Conservation (phyloP, 2,888 invertebrate species). For the Pammene aurita region DNA sequence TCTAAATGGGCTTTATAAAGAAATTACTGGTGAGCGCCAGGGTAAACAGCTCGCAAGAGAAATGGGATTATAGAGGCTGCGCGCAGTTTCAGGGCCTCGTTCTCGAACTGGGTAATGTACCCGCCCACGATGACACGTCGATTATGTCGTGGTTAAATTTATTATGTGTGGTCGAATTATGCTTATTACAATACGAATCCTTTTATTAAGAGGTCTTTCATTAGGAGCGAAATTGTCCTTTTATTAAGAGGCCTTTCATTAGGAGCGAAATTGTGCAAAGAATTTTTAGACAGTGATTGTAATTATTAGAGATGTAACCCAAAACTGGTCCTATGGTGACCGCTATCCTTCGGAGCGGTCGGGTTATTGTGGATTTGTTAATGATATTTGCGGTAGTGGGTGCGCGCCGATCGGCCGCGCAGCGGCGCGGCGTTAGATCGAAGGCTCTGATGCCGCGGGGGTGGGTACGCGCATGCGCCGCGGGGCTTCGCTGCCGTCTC, state of each 20-base stretch:
- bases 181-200: background rate
- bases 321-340: constrained; percentile 49
- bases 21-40: constrained; percentile 49
- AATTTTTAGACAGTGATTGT: background rate
- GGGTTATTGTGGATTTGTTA: constrained; percentile 66
- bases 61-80: constrained; percentile 48
- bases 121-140: background rate
- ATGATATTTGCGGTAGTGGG: constrained; percentile 73
- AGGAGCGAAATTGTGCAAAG: background rate
- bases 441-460: constrained; percentile 60
- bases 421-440: constrained; percentile 71
- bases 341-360: constrained; percentile 61
- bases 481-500: constrained; percentile 60
- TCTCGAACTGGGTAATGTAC: constrained; percentile 5
- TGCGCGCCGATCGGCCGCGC: constrained; percentile 70
- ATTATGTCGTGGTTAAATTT: background rate
- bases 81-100: constrained; percentile 40
- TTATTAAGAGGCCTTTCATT: background rate
- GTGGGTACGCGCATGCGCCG: constrained; percentile 65
- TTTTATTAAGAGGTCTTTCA: background rate
- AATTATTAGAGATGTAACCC: background rate
- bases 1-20: constrained; percentile 46
- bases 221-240: background rate
- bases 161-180: constrained; percentile 1
- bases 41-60: constrained; percentile 53